Conservation (phyloP, 2,888 invertebrate genomes). For the Amorpha juglandis region DNA sequence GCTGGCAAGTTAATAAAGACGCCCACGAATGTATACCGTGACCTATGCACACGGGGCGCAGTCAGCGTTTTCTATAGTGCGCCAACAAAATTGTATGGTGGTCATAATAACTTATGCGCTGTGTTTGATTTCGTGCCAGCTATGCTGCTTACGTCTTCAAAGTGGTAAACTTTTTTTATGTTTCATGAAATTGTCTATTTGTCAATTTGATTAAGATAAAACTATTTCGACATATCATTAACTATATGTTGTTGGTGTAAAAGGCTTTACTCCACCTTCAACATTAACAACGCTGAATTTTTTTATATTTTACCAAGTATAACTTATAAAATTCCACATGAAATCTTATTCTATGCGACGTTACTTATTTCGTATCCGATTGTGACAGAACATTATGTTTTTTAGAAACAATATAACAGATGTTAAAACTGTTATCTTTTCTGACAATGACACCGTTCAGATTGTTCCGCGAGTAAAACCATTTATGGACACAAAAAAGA, state of each 20-base stretch:
- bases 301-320: neutral
- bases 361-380: neutral
- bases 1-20: constrained; percentile 39
- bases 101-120: constrained; percentile 5
- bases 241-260: too few species aligned
- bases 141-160: neutral
- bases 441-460: neutral
- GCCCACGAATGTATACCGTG: constrained; percentile 30
- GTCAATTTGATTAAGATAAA: neutral
- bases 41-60: constrained; percentile 22
- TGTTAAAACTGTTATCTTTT: constrained; percentile 1
- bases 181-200: neutral
- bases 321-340: neutral
- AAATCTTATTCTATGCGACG: neutral
- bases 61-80: constrained; percentile 16
- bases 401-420: neutral
- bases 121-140: constrained; percentile 4
- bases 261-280: too few species aligned
- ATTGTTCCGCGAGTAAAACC: constrained; percentile 17
- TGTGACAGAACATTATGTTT: neutral
- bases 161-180: neutral
- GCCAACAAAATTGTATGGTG: constrained; percentile 6
- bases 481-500: constrained; percentile 10
- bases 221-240: neutral
- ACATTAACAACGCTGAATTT: too few species aligned